phyloP scores from a whole-genome alignment of 1,140 invertebrate genomes.

The silkworm (Bombyx mori) region ASM3026992v2 NC_085123.1:10302001-10302500 shows the following conservation, averaged over 20 bases:
- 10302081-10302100: conserved; percentile 28
- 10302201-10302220: conserved; percentile 38
- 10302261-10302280: conserved; percentile 53
- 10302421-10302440: too few species aligned
- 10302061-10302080: conserved; percentile 17
- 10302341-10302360: conserved; percentile 63
- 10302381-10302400: too few species aligned
- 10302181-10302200: conserved; percentile 53
- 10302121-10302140: conserved; percentile 27
- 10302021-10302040: conserved; percentile 7
- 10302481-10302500: too few species aligned
- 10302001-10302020: conserved; percentile 9
- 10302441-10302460: too few species aligned
- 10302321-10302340: conserved; percentile 53
- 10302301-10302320: conserved; percentile 63
- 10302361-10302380: conserved; percentile 37
- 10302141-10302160: conserved; percentile 34
- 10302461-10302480: too few species aligned
- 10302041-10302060: conserved; percentile 16
- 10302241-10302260: conserved; percentile 55
- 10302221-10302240: conserved; percentile 45
- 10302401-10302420: too few species aligned
- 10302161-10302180: conserved; percentile 41
- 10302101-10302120: conserved; percentile 34
- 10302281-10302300: conserved; percentile 66